phyloP scores from a whole-genome alignment of 1,140 invertebrate genomes.

The Olivierus martensii region DNA sequence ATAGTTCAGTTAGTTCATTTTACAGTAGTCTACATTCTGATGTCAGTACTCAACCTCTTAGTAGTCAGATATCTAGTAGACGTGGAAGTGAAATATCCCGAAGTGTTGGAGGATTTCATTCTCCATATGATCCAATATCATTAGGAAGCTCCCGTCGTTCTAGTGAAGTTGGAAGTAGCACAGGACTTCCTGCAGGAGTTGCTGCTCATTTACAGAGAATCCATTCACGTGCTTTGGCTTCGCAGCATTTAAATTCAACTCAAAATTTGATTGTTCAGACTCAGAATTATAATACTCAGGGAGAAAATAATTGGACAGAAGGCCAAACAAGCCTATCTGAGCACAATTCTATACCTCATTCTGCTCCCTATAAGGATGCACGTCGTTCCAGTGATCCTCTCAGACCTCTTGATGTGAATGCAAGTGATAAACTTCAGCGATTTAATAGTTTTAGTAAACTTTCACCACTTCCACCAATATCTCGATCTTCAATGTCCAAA shows the following conservation, averaged over 20 bases:
- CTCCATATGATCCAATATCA: constrained; percentile 80
- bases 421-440: too few species aligned
- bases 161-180: constrained; percentile 34
- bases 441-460: neutral
- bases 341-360: too few species aligned
- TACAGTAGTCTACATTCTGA: constrained; percentile 70
- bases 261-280: constrained; percentile 41
- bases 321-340: too few species aligned
- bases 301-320: too few species aligned
- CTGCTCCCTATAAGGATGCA: too few species aligned
- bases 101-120: constrained; percentile 21
- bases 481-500: neutral
- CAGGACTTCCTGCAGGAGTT: constrained; percentile 30
- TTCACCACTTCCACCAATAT: neutral
- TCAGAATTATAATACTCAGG: constrained; percentile 13
- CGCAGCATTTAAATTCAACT: constrained; percentile 38
- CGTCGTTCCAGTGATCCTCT: too few species aligned
- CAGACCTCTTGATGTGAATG: too few species aligned
- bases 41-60: constrained; percentile 37
- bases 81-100: constrained; percentile 64
- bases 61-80: constrained; percentile 42
- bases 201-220: constrained; percentile 34
- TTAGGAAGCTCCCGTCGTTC: constrained; percentile 65
- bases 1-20: constrained; percentile 70
- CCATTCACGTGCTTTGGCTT: constrained; percentile 24